Evolutionary conservation across 2,113 vertebrate genomes (phyloP).

Genomic region (Meriones unguiculatus): DNA sequence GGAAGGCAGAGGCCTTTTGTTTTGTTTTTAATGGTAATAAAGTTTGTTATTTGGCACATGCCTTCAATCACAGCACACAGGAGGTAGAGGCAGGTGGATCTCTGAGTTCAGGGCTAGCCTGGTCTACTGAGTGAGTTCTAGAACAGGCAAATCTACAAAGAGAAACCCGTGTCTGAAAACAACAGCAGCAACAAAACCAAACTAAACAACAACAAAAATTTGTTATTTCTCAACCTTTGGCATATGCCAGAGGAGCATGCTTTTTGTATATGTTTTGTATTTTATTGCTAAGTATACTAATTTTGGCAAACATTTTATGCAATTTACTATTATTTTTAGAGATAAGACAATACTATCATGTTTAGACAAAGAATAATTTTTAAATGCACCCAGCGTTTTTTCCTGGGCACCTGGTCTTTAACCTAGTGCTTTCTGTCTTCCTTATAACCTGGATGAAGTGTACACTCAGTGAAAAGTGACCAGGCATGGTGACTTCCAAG

Average conservation of each 20-base stretch:
- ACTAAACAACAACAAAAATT: neutral
- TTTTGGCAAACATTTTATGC: neutral
- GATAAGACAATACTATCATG: neutral
- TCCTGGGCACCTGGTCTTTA: conserved; percentile 8
- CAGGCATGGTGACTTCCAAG: no score
- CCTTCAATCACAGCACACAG: neutral
- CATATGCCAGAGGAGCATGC: neutral
- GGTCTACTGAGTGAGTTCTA: neutral
- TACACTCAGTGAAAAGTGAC: neutral
- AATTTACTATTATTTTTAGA: conserved; percentile 32
- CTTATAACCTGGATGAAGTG: neutral
- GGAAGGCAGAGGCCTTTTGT: neutral
- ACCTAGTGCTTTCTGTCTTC: neutral
- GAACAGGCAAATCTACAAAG: neutral
- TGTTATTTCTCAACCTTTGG: neutral
- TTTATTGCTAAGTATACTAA: neutral
- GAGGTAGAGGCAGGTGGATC: neutral
- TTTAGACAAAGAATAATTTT: conserved; percentile 10
- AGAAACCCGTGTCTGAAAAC: neutral
- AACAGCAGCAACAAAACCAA: neutral
- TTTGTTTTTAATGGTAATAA: neutral
- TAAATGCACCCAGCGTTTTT: neutral
- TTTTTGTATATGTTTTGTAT: conserved; percentile 2
- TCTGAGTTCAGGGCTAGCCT: neutral
- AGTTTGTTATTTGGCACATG: neutral